Base-by-base conservation (phyloP, 2,888 invertebrate genomes). In the Neoscelio sp. region DNA sequence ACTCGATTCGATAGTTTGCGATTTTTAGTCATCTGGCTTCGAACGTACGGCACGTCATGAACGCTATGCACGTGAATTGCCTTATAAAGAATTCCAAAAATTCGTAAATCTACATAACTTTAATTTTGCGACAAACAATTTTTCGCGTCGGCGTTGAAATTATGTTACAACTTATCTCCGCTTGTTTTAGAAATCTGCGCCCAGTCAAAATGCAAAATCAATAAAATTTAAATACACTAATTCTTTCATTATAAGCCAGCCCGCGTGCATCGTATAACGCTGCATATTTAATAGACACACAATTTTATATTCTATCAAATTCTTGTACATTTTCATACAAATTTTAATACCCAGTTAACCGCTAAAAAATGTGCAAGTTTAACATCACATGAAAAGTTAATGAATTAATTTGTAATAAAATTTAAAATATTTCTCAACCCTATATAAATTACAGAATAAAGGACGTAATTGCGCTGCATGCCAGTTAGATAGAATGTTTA, bases 1-100 rank as follows among this genome's bases (percentile, higher is more conserved):
- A 68, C 78, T 74, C 58, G 70, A 79, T 75, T 75, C 79, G 75
- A 79, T 75, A 71, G 68, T 75, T 73, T 52, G 77, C 70, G 71
- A 77, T 77, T 77, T 78, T 71, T 71, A 60, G 71, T 67, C 67
- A 67, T 67, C 71, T 60, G 33, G 71, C 65, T 65, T 78, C 62
- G 78, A 78, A 71, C 71, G 58, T 44, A 44, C 33, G 75, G 74
- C 65, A 74, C 50, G 73, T 73, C 70, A 62, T 70, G 78, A 78
- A 73, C 74, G 74, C 74, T 18, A 50, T 20, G 74, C 78, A 74
- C 74, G 78, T 50, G 78, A 78, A 78, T 70, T 52, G 65, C 74
- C 58, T 68, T 52, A 17, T 40, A 56, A 73, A 78, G 71, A 67
- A 78, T 78, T 28, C 42, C 38, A 44, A 73, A 73, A 73, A 73